Percentiles rank a stretch among this genome's conserved stretches.
These are phyloP conservation scores for Dolichotis patagonum DNA, from an alignment of 2,113 vertebrate genomes.

Conservation along the genomic window DNA sequence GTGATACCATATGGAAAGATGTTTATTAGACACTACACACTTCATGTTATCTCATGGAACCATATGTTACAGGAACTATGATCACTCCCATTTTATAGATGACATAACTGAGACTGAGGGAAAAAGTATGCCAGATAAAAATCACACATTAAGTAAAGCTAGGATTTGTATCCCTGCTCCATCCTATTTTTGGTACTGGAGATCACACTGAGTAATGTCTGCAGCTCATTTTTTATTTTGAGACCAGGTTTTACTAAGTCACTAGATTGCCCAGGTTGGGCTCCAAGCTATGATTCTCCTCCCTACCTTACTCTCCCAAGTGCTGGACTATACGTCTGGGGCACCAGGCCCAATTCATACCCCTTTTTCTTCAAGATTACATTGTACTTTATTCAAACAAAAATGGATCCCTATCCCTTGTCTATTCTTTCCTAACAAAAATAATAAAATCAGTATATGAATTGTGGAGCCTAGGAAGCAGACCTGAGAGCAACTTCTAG, in stretches of 20 bases:
- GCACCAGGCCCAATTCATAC: not conserved
- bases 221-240: not conserved
- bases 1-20: not conserved
- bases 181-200: not conserved
- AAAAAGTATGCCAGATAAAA: not conserved
- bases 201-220: not conserved
- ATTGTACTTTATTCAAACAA: not conserved
- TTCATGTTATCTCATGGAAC: not conserved
- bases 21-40: not conserved
- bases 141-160: not conserved
- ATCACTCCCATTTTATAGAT: not conserved
- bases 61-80: not conserved
- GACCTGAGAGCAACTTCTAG: not conserved
- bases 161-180: not conserved
- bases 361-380: slow-evolving; percentile 5
- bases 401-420: not conserved
- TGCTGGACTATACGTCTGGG: not conserved
- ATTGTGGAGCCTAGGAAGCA: not conserved
- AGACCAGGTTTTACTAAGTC: not conserved
- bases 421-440: slow-evolving; percentile 33
- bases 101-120: not conserved
- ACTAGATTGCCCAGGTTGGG: not conserved
- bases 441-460: slow-evolving; percentile 1
- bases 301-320: not conserved
- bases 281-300: not conserved